phyloP scores from a whole-genome alignment of 2,888 invertebrate species.

The Catocala nupta region DNA sequence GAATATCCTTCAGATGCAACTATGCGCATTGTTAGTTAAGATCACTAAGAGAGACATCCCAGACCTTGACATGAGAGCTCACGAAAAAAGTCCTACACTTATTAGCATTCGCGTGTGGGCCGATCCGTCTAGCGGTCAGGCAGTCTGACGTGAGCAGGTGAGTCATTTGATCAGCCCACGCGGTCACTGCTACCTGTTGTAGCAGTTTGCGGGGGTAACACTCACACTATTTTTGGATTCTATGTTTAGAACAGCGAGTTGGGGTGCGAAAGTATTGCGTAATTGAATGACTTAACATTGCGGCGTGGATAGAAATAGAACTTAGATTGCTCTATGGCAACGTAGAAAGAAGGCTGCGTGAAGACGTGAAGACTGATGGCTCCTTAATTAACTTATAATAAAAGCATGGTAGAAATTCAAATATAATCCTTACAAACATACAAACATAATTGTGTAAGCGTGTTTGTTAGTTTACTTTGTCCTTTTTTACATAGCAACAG shows the following conservation, averaged over 20 bases:
- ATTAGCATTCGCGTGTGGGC: not conserved
- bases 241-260: constrained; percentile 36
- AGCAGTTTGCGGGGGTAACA: constrained; percentile 6
- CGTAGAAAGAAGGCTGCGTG: too few relatives aligned
- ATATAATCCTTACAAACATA: too few relatives aligned
- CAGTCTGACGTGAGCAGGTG: constrained; percentile 1
- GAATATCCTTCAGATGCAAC: too few relatives aligned
- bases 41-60: not conserved
- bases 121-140: not conserved
- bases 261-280: constrained; percentile 30
- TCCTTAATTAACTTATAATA: too few relatives aligned
- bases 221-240: constrained; percentile 21
- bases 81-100: not conserved
- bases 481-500: too few relatives aligned
- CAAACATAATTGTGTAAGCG: too few relatives aligned
- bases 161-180: not conserved
- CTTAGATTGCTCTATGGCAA: not conserved
- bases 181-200: constrained; percentile 25
- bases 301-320: not conserved
- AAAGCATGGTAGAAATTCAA: too few relatives aligned
- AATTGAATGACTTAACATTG: constrained; percentile 35
- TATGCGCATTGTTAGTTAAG: not conserved
- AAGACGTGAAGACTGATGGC: too few relatives aligned
- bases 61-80: too few relatives aligned
- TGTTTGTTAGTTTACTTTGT: too few relatives aligned